phyloP scores from a whole-genome alignment of 2,888 invertebrate species.

The Aspidiotus rigidus region DNA sequence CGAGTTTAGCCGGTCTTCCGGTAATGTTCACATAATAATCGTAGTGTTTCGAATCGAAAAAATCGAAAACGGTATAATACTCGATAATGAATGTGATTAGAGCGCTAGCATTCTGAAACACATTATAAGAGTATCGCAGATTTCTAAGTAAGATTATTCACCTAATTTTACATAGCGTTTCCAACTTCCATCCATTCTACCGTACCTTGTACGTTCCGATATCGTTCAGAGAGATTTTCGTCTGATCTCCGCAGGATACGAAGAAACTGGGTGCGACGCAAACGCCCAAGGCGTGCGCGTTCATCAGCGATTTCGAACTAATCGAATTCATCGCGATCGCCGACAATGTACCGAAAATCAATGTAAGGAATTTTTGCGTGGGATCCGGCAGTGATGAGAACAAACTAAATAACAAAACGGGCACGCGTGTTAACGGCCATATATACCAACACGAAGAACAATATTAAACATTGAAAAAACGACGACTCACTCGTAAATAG shows the following conservation, averaged over 20 bases:
- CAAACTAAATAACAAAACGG: constrained; percentile 53
- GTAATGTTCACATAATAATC: constrained; percentile 93
- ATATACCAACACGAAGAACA: too few species aligned
- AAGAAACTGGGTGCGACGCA: constrained; percentile 94
- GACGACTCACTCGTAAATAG: constrained; percentile 67
- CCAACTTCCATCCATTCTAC: too few species aligned
- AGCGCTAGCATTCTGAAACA: constrained; percentile 73
- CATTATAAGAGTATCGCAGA: constrained; percentile 18
- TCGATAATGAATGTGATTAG: constrained; percentile 96
- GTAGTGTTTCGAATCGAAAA: constrained; percentile 90
- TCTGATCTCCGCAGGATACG: constrained; percentile 64
- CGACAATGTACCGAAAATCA: constrained; percentile 93
- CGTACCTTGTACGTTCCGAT: constrained; percentile 21
- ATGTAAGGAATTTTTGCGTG: constrained; percentile 84
- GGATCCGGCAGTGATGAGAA: constrained; percentile 76
- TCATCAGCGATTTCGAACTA: constrained; percentile 84
- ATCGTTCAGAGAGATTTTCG: constrained; percentile 25
- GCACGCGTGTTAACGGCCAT: background rate
- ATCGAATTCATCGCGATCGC: constrained; percentile 88
- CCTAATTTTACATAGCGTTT: too few species aligned
- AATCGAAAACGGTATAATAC: constrained; percentile 88
- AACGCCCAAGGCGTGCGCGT: constrained; percentile 87
- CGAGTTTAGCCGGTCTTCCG: constrained; percentile 50
- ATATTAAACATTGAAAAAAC: background rate
- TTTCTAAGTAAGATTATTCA: too few species aligned